Percentiles rank a stretch among this genome's conserved stretches.
Conservation (phyloP, 2,113 vertebrate species). For the Aramus guarauna region DNA sequence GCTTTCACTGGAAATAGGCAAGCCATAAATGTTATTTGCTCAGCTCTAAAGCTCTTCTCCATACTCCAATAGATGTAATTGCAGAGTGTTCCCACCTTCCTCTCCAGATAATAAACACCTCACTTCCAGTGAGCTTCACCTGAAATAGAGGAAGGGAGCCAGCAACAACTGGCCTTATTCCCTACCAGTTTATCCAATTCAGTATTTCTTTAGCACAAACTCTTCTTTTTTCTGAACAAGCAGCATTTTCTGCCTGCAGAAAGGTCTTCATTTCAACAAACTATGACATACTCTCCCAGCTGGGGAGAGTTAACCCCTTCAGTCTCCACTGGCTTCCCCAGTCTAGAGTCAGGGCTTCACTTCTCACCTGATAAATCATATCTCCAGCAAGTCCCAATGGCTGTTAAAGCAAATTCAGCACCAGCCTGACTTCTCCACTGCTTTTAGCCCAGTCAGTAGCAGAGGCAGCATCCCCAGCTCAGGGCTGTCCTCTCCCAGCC, state of each 20-base stretch:
- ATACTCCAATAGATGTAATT: neutral
- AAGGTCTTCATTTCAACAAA: neutral
- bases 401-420: neutral
- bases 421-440: neutral
- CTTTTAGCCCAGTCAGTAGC: neutral
- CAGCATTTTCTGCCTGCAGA: neutral
- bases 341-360: neutral
- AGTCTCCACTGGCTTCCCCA: neutral
- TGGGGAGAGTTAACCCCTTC: neutral
- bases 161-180: neutral
- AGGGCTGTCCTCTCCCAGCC: neutral
- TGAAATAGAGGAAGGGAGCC: neutral
- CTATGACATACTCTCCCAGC: rapidly evolving
- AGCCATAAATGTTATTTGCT: neutral
- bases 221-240: neutral
- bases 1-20: neutral
- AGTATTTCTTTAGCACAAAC: neutral
- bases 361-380: neutral
- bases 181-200: neutral
- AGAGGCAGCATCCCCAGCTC: neutral
- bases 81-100: neutral
- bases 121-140: neutral
- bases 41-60: neutral
- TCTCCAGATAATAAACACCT: neutral
- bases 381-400: neutral